Conservation (phyloP, 2,888 invertebrate species). For the Nycteola revayana region DNA sequence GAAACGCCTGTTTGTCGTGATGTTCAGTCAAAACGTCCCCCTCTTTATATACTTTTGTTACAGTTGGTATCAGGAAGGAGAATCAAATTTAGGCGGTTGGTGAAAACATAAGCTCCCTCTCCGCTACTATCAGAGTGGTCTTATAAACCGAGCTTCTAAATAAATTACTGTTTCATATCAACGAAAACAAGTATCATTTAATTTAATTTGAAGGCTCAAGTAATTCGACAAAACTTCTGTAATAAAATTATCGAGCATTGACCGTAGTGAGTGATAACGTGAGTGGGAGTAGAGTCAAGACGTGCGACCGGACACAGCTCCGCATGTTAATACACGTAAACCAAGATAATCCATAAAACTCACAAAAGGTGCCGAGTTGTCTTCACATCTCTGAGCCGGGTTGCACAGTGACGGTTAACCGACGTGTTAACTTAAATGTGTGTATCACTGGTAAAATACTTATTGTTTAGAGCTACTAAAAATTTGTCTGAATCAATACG, state of each 20-base stretch:
- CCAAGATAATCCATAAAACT: conserved; percentile 76
- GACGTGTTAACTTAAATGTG: background rate
- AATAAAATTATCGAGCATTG: conserved; percentile 79
- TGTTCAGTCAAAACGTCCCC: conserved; percentile 29
- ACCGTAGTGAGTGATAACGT: conserved; percentile 63
- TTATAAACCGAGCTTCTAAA: conserved; percentile 28
- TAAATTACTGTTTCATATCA: conserved; percentile 61
- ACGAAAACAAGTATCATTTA: conserved; percentile 69
- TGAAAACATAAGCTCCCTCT: conserved; percentile 13
- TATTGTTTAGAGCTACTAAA: no score
- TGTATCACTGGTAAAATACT: no score
- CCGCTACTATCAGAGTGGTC: conserved; percentile 20
- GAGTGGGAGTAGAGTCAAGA: conserved; percentile 53
- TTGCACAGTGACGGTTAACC: conserved; percentile 37
- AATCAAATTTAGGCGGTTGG: conserved; percentile 14
- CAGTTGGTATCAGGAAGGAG: conserved; percentile 13
- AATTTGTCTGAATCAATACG: no score
- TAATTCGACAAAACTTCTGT: conserved; percentile 80
- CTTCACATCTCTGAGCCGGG: conserved; percentile 54
- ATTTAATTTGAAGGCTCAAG: conserved; percentile 75
- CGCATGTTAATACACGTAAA: conserved; percentile 74
- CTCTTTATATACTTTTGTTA: conserved; percentile 22
- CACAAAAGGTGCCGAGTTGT: conserved; percentile 78
- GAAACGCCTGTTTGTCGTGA: conserved; percentile 42
- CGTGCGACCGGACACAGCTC: conserved; percentile 68